Percentiles rank a stretch among this genome's conserved stretches.
Evolutionary conservation across 2,797 vertebrate genomes (phyloP).

Genomic region (Tauraco hartlaubi): DNA sequence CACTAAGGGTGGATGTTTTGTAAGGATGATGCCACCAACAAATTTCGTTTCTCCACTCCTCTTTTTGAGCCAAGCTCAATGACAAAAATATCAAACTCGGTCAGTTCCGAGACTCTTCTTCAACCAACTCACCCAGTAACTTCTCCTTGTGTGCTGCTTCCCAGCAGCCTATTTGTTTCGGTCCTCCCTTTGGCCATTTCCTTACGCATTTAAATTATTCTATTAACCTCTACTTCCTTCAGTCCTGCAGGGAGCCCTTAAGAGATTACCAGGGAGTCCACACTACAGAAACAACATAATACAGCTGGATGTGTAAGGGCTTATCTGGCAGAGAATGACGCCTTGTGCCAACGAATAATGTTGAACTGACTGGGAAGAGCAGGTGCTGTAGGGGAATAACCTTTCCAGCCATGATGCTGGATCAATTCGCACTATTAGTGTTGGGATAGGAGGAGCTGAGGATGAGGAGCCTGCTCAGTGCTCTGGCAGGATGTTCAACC

Average conservation of each 20-base stretch:
- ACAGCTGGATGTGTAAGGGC: background rate
- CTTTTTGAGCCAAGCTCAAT: background rate
- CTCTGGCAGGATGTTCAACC: background rate
- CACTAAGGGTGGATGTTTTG: background rate
- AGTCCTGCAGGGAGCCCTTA: background rate
- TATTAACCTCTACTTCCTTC: background rate
- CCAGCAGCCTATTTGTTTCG: background rate
- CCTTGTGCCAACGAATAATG: background rate
- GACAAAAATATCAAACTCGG: background rate
- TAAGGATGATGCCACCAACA: background rate
- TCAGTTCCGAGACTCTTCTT: background rate
- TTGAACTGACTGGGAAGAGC: background rate
- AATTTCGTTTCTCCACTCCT: background rate
- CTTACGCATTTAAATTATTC: background rate
- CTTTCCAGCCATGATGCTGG: background rate
- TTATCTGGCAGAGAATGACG: background rate
- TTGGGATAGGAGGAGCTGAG: conserved; percentile 3
- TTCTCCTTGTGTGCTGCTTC: background rate
- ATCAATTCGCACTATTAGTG: background rate
- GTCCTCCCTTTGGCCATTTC: background rate
- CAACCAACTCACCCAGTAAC: background rate
- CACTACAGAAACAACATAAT: background rate
- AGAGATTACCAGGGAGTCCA: rapidly evolving
- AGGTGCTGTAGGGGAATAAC: background rate
- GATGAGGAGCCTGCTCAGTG: background rate